A percentile compares a stretch with the other conserved stretches of the same genome.
These are phyloP conservation scores for Platynereis dumerilii DNA, from an alignment of 2,888 invertebrate genomes.

Conservation along the genomic window DNA sequence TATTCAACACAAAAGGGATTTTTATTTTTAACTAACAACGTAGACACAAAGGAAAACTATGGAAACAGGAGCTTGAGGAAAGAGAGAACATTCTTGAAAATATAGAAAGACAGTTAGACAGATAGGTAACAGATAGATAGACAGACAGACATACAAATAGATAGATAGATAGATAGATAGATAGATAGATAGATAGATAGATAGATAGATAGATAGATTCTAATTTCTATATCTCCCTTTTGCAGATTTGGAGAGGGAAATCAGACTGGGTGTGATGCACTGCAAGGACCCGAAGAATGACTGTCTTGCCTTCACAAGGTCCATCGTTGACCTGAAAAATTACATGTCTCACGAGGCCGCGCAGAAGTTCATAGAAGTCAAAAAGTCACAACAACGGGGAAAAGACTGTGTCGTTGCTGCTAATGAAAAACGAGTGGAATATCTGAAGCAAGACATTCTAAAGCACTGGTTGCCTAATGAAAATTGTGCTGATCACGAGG, in stretches of 20 bases:
- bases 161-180: too few species aligned
- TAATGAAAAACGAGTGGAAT: conserved; percentile 39
- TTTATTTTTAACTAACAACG: too few species aligned
- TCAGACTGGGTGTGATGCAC: conserved; percentile 45
- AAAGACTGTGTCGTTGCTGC: too few species aligned
- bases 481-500: conserved; percentile 45
- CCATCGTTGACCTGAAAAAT: conserved; percentile 59
- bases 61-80: too few species aligned
- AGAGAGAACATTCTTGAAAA: too few species aligned
- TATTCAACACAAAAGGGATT: too few species aligned
- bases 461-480: conserved; percentile 35
- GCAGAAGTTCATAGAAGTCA: conserved; percentile 49
- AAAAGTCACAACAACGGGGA: conserved; percentile 21
- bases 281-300: conserved; percentile 40
- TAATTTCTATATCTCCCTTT: neutral
- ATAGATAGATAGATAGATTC: neutral
- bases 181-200: too few species aligned
- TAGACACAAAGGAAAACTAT: too few species aligned
- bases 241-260: conserved; percentile 51
- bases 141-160: too few species aligned
- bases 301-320: conserved; percentile 49
- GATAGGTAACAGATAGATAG: too few species aligned
- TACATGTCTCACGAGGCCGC: conserved; percentile 44
- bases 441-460: conserved; percentile 43
- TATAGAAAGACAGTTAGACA: too few species aligned